phyloP scores from a whole-genome alignment of 2,797 vertebrate species.

The Chromis chromis region DNA sequence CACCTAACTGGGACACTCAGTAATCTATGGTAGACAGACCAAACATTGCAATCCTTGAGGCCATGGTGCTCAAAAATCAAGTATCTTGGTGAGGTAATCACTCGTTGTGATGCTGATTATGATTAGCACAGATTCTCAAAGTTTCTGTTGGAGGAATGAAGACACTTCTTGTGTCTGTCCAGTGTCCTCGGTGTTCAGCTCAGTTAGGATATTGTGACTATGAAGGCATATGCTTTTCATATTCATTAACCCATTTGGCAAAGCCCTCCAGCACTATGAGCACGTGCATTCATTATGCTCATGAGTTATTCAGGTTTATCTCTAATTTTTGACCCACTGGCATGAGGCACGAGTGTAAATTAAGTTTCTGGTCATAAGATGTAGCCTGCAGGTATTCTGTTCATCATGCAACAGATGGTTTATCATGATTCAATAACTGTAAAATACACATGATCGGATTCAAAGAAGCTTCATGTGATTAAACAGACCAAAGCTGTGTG shows the following conservation, averaged over 20 bases:
- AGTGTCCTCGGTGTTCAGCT: background rate
- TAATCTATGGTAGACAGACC: no score
- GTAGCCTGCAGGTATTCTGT: background rate
- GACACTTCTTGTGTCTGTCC: background rate
- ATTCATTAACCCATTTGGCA: no score
- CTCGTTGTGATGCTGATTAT: no score
- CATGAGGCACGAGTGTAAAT: conserved; percentile 31
- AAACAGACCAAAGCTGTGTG: no score
- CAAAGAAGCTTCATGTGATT: background rate
- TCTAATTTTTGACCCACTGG: background rate
- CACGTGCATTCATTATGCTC: background rate
- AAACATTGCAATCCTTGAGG: no score
- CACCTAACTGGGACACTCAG: no score
- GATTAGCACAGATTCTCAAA: no score
- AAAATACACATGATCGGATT: background rate
- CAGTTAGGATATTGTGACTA: background rate
- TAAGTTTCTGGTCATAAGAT: conserved; percentile 25
- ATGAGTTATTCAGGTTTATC: background rate
- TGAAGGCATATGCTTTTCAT: background rate
- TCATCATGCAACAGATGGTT: background rate
- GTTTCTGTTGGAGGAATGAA: background rate
- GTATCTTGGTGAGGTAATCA: no score
- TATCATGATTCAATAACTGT: conserved; percentile 14
- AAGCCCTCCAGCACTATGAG: background rate
- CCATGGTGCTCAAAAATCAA: no score